Percentiles rank a stretch among this genome's conserved stretches.
Evolutionary conservation across 30 jellyfish, hydroid and myxozoan genomes (phyloP).

Genomic region (Aurelia coerulea): DNA sequence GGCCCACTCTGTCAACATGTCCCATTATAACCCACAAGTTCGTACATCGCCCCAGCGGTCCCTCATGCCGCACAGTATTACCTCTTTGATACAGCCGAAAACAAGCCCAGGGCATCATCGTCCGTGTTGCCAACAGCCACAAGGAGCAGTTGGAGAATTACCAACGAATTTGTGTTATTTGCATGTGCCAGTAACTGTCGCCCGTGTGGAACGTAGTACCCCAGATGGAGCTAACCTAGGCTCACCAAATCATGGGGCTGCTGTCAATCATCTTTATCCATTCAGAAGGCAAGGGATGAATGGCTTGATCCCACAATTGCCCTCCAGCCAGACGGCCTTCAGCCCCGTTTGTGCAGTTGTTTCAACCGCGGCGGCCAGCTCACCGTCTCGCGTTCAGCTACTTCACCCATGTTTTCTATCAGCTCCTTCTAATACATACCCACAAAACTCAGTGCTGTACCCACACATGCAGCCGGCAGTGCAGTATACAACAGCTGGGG

Average conservation of each 20-base stretch:
- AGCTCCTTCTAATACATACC: constrained; percentile 65
- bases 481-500: constrained; percentile 23
- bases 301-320: constrained; percentile 64
- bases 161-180: constrained; percentile 64
- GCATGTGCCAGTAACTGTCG: constrained; percentile 77
- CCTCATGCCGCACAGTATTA: constrained; percentile 65
- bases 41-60: constrained; percentile 66
- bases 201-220: constrained; percentile 65
- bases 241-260: constrained; percentile 41
- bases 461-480: constrained; percentile 69
- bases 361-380: constrained; percentile 71
- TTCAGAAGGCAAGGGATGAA: constrained; percentile 64
- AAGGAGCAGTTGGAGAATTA: constrained; percentile 58
- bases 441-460: constrained; percentile 69
- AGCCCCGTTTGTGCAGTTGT: constrained; percentile 90
- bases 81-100: constrained; percentile 65
- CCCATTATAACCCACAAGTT: constrained; percentile 16
- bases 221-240: constrained; percentile 30
- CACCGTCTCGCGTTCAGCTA: constrained; percentile 77
- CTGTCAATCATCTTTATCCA: constrained; percentile 42
- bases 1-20: constrained; percentile 35
- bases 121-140: constrained; percentile 70
- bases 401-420: constrained; percentile 88
- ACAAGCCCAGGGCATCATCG: constrained; percentile 68
- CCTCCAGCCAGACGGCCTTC: constrained; percentile 80